Base-by-base conservation (phyloP, 2,888 invertebrate genomes). In the Steromphala cineraria region DNA sequence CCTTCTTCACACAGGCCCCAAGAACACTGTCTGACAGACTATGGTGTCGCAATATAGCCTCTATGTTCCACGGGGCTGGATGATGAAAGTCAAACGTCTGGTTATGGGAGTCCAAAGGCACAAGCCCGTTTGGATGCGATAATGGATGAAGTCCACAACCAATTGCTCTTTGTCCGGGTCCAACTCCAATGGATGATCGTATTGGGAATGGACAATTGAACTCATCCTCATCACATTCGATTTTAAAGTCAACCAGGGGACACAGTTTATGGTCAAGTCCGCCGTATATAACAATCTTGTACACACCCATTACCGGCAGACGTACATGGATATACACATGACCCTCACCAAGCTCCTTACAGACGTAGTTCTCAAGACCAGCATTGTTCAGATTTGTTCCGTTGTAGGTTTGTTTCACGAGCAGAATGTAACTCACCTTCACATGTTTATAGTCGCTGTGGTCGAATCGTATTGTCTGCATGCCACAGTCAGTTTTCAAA, bases 261-360 rank as follows among this genome's bases (percentile, higher is more conserved):
- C 28, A 5, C 62, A 62, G 62, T 28, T 28, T 62, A 7, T 62
- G 62, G 2, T 24, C 28, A 0, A 62, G 17, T 62, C 62, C 62
- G 8, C 62, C 62, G 28, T 62, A 62, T 21, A 62, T 62, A 15
- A 62, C 62, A 15, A 90, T 62, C 82, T 89, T 89, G 79, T 82
- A 91, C 0, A 82, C 83, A 10, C 90, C 90, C 0, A 81, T 84
- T 0, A 83, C 80, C 8, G 88, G 89, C 80, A 88, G 86, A 52
- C 86, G 82, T 31, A 80, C 62, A 24, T 53, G 24, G 21, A 80
- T 52, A 31, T 40, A 36, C 10, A 62, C 53, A 36, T 67, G 28
- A n/a, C 77, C 56, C 2, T 76, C 62, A 67, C 40, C 46, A n/a
- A 67, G 19, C 21, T 77, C 67, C 67, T 76, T 76, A 31, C 53